A percentile compares a stretch with the other conserved stretches of the same genome.
These are phyloP conservation scores for Rachycentron canadum DNA, from an alignment of 2,797 vertebrate genomes.

Conservation along the genomic window DNA sequence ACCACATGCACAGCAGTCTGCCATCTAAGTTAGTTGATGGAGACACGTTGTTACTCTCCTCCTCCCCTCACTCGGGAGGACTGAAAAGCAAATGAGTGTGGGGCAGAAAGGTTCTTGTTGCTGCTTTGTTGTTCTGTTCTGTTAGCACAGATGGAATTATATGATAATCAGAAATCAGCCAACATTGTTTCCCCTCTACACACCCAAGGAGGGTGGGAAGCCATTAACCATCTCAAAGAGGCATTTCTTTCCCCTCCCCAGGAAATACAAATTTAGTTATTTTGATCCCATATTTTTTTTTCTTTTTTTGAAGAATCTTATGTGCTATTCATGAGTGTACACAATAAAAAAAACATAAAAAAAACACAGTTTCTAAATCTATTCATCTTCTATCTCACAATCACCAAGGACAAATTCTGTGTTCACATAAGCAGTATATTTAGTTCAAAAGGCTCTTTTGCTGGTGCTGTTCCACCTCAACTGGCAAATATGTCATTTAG, in stretches of 20 bases:
- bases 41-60: constrained; percentile 25
- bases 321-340: constrained; percentile 66
- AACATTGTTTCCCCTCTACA: constrained; percentile 57
- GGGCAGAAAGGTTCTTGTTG: constrained; percentile 44
- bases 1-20: constrained; percentile 5
- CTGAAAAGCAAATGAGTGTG: constrained; percentile 46
- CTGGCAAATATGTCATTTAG: constrained; percentile 69
- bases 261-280: constrained; percentile 73
- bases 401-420: constrained; percentile 68
- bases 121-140: constrained; percentile 62
- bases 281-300: constrained; percentile 69
- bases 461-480: constrained; percentile 60
- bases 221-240: constrained; percentile 65
- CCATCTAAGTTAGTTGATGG: constrained; percentile 36
- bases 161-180: constrained; percentile 71
- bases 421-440: constrained; percentile 60
- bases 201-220: constrained; percentile 52
- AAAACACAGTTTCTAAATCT: constrained; percentile 43
- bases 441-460: constrained; percentile 63
- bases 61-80: constrained; percentile 40
- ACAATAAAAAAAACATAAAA: constrained; percentile 38
- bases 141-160: constrained; percentile 66
- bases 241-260: constrained; percentile 31
- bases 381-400: constrained; percentile 60
- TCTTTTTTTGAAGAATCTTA: constrained; percentile 32